These are phyloP conservation scores for Takifugu flavidus DNA, from an alignment of 2,113 vertebrate species.

Conservation along the genomic window DNA sequence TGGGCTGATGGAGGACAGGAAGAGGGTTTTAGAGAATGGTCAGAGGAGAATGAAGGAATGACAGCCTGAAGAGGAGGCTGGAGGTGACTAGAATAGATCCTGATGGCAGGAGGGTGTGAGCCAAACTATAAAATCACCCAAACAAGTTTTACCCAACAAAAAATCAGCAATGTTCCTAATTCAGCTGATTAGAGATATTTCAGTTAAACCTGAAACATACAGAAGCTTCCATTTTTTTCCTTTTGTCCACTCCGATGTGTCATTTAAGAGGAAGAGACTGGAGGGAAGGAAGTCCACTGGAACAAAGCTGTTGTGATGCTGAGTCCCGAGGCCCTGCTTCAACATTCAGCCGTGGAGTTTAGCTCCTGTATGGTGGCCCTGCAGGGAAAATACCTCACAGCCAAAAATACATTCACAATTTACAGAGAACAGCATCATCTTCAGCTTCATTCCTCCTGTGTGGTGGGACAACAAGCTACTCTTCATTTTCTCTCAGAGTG, in stretches of 20 bases:
- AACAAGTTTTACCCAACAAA: conserved; percentile 16
- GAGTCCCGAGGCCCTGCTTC: conserved; percentile 1
- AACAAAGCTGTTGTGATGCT: conserved; percentile 2
- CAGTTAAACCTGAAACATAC: too few relatives aligned
- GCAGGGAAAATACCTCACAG: not conserved
- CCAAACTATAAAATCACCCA: conserved; percentile 14
- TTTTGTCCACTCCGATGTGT: not conserved
- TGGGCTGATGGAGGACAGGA: conserved; percentile 30
- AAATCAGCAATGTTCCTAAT: too few relatives aligned
- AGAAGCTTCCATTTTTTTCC: too few relatives aligned
- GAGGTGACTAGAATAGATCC: conserved; percentile 37
- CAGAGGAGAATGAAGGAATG: conserved; percentile 31
- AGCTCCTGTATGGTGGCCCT: not conserved
- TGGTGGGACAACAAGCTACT: not conserved
- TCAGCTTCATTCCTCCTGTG: not conserved
- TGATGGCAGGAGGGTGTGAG: conserved; percentile 27
- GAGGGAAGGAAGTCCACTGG: conserved; percentile 2
- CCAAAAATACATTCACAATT: not conserved
- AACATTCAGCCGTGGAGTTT: not conserved
- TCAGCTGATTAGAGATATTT: too few relatives aligned
- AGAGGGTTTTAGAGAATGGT: conserved; percentile 43
- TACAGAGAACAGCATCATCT: not conserved
- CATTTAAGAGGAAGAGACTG: not conserved
- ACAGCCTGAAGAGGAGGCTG: conserved; percentile 34
- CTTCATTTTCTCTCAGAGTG: too few relatives aligned